Evolutionary conservation across 2,797 vertebrate genomes (phyloP).

Genomic region (Loriculus beryllinus): DNA sequence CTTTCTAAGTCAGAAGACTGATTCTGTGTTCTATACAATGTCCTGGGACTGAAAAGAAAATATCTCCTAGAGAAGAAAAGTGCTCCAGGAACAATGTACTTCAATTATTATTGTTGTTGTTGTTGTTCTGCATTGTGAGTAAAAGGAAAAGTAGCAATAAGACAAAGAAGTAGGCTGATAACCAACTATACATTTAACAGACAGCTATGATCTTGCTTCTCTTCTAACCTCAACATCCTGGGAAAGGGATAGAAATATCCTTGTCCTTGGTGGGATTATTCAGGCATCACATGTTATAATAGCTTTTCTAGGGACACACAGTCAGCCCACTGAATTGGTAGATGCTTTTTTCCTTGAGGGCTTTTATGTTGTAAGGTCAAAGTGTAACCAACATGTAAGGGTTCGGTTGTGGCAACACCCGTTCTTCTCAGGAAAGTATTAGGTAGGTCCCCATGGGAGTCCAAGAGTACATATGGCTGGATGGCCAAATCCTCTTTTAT

Average conservation of each 20-base stretch:
- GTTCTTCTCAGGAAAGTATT: not conserved
- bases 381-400: fast-evolving
- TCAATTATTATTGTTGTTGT: not conserved
- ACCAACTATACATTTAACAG: not conserved
- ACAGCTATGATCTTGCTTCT: not conserved
- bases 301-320: not conserved
- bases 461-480: fast-evolving
- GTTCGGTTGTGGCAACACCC: not conserved
- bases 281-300: not conserved
- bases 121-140: not conserved
- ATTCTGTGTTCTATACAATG: not conserved
- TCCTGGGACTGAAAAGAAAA: not conserved
- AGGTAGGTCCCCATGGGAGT: not conserved
- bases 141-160: not conserved
- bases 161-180: not conserved
- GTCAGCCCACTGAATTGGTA: not conserved
- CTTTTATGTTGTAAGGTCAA: not conserved
- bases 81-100: not conserved
- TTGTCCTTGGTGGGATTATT: not conserved
- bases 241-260: not conserved
- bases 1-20: not conserved
- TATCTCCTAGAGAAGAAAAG: not conserved
- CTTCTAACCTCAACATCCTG: not conserved
- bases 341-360: not conserved
- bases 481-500: not conserved